A percentile compares a stretch with the other conserved stretches of the same genome.
phyloP scores from a whole-genome alignment of 2,113 vertebrate genomes.

The Zapornia atra region DNA sequence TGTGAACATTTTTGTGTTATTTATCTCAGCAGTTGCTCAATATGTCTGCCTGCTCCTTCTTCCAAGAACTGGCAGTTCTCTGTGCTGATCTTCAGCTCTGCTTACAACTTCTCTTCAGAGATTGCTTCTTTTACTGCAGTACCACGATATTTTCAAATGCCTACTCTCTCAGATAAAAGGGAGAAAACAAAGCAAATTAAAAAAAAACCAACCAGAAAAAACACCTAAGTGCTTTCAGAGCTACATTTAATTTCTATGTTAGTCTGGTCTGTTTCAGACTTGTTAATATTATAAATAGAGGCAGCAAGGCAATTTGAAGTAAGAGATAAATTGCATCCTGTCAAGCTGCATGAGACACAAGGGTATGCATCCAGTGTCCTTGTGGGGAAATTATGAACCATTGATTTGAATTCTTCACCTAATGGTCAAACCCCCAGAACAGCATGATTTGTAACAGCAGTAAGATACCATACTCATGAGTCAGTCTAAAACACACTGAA shows the following conservation, averaged over 20 bases:
- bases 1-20: neutral
- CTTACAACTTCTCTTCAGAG: neutral
- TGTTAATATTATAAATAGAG: slow-evolving; percentile 20
- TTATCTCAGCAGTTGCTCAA: neutral
- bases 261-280: neutral
- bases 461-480: neutral
- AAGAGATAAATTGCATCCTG: neutral
- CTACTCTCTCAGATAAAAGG: neutral
- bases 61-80: neutral
- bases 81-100: neutral
- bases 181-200: neutral
- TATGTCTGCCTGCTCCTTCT: neutral
- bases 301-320: neutral
- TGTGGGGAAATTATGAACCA: neutral
- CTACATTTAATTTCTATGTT: neutral
- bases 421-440: neutral
- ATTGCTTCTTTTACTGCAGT: neutral
- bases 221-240: neutral
- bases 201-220: neutral
- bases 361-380: neutral
- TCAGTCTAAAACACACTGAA: neutral
- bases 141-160: neutral
- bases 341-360: neutral
- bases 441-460: neutral
- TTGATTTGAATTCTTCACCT: neutral